phyloP scores from a whole-genome alignment of 2,113 vertebrate genomes.

The Tapirus terrestris region DNA sequence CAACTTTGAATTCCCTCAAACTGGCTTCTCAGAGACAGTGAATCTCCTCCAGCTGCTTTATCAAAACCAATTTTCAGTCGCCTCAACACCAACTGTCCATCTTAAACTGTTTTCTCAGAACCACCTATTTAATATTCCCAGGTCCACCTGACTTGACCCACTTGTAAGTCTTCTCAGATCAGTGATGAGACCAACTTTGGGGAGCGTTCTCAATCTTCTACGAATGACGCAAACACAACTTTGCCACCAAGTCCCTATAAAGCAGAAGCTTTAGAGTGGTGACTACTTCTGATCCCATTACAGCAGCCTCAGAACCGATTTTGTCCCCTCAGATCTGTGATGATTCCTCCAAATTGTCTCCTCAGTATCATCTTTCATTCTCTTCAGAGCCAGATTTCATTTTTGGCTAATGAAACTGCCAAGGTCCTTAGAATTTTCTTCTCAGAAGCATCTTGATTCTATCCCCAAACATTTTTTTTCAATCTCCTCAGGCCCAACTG shows the following conservation, averaged over 20 bases:
- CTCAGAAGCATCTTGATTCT: not conserved
- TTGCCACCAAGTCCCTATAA: not conserved
- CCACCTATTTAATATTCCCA: not conserved
- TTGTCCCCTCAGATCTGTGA: not conserved
- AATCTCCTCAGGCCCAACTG: not conserved
- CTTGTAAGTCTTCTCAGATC: not conserved
- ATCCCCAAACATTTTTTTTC: not conserved
- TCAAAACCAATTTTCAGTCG: not conserved
- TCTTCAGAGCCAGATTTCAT: constrained; percentile 12
- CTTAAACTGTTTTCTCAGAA: not conserved
- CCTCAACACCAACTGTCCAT: not conserved
- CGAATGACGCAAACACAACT: not conserved
- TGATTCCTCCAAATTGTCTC: not conserved
- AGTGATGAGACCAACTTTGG: not conserved
- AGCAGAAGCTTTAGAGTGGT: not conserved
- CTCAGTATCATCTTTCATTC: not conserved
- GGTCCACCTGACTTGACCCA: not conserved
- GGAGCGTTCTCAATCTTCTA: not conserved
- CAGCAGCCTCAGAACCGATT: not conserved
- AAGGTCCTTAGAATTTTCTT: not conserved
- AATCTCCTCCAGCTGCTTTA: not conserved
- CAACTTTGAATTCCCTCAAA: not conserved
- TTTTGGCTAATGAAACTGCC: not conserved
- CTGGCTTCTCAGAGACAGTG: not conserved
- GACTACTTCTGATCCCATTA: not conserved